phyloP scores from a whole-genome alignment of 1,140 invertebrate species.

The Drosophila tropicalis region DNA sequence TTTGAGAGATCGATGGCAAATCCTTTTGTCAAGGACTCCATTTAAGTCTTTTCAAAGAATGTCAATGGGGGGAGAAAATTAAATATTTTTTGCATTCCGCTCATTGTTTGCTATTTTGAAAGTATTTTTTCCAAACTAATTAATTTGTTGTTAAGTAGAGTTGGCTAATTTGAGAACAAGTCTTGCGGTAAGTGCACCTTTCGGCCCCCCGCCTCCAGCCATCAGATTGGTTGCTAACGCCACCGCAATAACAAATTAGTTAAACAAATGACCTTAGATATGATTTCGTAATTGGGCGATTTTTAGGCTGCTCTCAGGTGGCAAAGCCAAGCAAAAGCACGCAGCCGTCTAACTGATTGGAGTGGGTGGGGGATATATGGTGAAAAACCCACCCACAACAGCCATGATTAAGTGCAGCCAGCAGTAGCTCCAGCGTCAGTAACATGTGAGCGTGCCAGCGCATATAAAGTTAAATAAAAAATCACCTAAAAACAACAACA shows the following conservation, averaged over 20 bases:
- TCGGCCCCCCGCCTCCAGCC: neutral
- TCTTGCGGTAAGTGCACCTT: conserved; percentile 34
- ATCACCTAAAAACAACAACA: conserved; percentile 31
- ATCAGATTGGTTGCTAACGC: conserved; percentile 7
- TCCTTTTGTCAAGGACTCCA: too few species aligned
- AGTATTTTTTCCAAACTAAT: conserved; percentile 40
- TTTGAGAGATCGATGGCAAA: too few species aligned
- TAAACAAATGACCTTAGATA: conserved; percentile 79
- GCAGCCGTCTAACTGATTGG: conserved; percentile 27
- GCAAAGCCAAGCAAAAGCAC: conserved; percentile 33
- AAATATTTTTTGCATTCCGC: conserved; percentile 39
- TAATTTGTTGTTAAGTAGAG: conserved; percentile 40
- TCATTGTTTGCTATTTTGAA: conserved; percentile 36
- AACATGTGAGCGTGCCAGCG: conserved; percentile 77
- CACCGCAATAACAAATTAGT: conserved; percentile 63
- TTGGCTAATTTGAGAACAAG: conserved; percentile 30
- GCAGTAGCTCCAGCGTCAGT: neutral
- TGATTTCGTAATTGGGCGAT: conserved; percentile 76
- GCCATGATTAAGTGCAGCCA: conserved; percentile 73
- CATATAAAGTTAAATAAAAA: conserved; percentile 61
- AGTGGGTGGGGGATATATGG: conserved; percentile 7
- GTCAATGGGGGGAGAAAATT: neutral
- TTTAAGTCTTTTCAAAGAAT: too few species aligned
- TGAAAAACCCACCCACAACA: conserved; percentile 74
- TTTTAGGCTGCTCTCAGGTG: conserved; percentile 30